Percentiles rank a stretch among this genome's conserved stretches.
These are phyloP conservation scores for Parochlus steinenii DNA, from an alignment of 2,888 invertebrate species.

Conservation along the genomic window DNA sequence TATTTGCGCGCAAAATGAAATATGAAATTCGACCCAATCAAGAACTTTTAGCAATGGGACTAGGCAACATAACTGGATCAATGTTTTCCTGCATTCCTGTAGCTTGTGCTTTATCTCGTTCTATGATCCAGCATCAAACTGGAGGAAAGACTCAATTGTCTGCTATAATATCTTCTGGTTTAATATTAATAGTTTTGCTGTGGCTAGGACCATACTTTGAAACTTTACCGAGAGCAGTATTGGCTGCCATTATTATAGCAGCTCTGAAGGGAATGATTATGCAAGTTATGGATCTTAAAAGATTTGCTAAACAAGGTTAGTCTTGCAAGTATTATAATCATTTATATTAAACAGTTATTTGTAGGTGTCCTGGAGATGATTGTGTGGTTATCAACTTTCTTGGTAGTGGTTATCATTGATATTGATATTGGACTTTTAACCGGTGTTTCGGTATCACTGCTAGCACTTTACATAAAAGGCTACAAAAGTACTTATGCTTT, in stretches of 20 bases:
- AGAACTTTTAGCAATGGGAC: conserved; percentile 46
- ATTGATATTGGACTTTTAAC: conserved; percentile 53
- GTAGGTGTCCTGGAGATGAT: too few relatives aligned
- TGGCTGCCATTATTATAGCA: conserved; percentile 67
- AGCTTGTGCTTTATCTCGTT: conserved; percentile 54
- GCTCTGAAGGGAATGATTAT: conserved; percentile 68
- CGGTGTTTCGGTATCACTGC: conserved; percentile 54
- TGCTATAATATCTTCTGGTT: conserved; percentile 55
- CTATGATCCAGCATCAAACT: conserved; percentile 64
- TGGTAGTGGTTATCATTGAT: conserved; percentile 21
- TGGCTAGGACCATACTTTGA: conserved; percentile 83
- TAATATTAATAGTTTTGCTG: conserved; percentile 62
- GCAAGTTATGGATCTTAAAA: conserved; percentile 42
- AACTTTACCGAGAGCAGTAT: conserved; percentile 56
- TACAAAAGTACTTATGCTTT: conserved; percentile 51
- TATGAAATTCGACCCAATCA: conserved; percentile 49
- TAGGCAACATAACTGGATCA: conserved; percentile 56
- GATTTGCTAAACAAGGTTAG: conserved; percentile 59
- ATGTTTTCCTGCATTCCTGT: conserved; percentile 58
- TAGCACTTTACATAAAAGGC: conserved; percentile 54
- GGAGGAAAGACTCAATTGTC: conserved; percentile 76
- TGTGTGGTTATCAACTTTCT: not conserved
- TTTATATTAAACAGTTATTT: not conserved
- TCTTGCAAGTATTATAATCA: conserved; percentile 24
- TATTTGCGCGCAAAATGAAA: conserved; percentile 44